Evolutionary conservation across 2,797 vertebrate genomes (phyloP).

Genomic region (Notoglanidium macrostoma): DNA sequence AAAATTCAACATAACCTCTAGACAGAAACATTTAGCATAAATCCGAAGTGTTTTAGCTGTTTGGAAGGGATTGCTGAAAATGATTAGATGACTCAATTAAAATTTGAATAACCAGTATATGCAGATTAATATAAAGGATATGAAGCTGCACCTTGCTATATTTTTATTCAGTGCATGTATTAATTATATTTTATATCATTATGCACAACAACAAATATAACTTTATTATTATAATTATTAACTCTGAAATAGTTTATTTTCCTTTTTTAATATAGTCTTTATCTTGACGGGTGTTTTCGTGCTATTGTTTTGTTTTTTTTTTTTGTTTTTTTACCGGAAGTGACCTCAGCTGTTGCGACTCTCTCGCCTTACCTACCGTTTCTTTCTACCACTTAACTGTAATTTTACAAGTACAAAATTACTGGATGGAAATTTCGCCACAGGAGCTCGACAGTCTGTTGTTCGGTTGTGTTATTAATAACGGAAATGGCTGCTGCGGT

Average conservation of each 20-base stretch:
- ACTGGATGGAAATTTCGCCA: not conserved
- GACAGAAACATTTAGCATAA: not conserved
- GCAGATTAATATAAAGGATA: not conserved
- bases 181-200: not conserved
- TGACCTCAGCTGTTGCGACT: not conserved
- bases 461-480: not conserved
- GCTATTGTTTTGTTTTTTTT: no score
- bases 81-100: not conserved
- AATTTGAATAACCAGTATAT: not conserved
- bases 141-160: not conserved
- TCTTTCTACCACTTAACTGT: not conserved
- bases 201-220: not conserved
- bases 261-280: not conserved
- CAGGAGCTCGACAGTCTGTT: not conserved
- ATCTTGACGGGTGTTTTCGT: not conserved
- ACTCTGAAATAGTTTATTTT: not conserved
- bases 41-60: not conserved
- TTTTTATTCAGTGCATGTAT: not conserved
- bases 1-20: not conserved
- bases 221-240: not conserved
- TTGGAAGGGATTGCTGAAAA: not conserved
- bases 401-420: not conserved
- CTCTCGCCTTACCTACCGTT: not conserved
- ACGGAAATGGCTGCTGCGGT: conserved; percentile 27
- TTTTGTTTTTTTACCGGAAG: conserved; percentile 22